These are phyloP conservation scores for Pantherophis vulpinus DNA, from an alignment of 2,797 vertebrate genomes.

Conservation along the genomic window DNA sequence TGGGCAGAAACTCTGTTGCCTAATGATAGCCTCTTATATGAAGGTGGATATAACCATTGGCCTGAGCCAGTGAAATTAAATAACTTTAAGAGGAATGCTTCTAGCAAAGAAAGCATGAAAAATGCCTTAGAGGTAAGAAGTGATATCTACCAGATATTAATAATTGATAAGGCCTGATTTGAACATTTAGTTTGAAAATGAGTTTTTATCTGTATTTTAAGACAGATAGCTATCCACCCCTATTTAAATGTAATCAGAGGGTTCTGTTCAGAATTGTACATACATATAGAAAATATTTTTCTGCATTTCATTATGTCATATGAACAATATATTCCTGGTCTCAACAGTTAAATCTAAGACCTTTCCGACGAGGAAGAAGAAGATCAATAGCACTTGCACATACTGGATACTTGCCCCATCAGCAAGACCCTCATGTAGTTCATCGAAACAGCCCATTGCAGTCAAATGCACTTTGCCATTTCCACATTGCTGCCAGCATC, in stretches of 20 bases:
- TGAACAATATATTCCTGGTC: conserved; percentile 47
- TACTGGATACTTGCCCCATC: conserved; percentile 82
- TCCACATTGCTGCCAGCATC: conserved; percentile 98
- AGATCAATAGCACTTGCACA: conserved; percentile 80
- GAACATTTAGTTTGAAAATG: neutral
- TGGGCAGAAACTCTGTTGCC: conserved; percentile 98
- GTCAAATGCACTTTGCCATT: conserved; percentile 95
- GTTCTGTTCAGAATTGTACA: neutral
- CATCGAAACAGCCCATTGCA: conserved; percentile 81
- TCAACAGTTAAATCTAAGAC: conserved; percentile 80
- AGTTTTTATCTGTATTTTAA: neutral
- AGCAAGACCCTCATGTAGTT: conserved; percentile 83
- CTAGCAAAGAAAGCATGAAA: conserved; percentile 77
- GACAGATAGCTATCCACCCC: neutral
- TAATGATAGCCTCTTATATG: conserved; percentile 87
- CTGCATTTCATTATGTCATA: neutral
- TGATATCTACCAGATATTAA: neutral
- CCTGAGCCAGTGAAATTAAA: conserved; percentile 71
- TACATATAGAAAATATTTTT: neutral
- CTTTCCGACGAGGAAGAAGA: conserved; percentile 77
- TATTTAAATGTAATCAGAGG: neutral
- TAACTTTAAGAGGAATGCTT: conserved; percentile 75
- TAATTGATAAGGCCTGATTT: neutral
- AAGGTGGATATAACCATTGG: conserved; percentile 74
- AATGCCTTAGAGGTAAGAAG: conserved; percentile 81